These are phyloP conservation scores for Anguilla obscura DNA, from an alignment of 2,797 vertebrate genomes.

Conservation along the genomic window DNA sequence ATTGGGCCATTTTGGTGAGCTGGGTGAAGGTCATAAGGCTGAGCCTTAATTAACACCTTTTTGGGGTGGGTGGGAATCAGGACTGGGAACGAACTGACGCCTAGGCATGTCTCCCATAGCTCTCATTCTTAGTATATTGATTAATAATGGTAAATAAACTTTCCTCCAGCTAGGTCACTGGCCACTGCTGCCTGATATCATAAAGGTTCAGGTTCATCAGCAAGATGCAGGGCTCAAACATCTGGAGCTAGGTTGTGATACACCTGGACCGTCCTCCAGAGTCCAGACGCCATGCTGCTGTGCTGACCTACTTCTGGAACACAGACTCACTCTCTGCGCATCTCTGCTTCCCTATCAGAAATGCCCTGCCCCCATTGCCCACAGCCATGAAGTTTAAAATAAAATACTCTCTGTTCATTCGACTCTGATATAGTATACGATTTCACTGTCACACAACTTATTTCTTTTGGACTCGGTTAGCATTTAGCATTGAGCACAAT, in stretches of 20 bases:
- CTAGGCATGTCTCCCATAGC: too few species aligned
- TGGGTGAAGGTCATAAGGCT: too few species aligned
- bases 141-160: too few species aligned
- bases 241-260: not conserved
- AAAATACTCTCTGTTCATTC: not conserved
- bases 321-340: not conserved
- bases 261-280: not conserved
- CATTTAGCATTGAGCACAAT: not conserved
- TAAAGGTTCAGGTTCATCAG: not conserved
- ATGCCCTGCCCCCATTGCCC: not conserved
- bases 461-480: not conserved
- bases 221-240: not conserved
- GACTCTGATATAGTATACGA: not conserved
- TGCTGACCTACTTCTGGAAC: not conserved
- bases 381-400: not conserved
- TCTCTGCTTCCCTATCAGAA: not conserved
- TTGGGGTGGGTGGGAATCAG: too few species aligned
- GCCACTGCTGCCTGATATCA: too few species aligned
- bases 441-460: not conserved
- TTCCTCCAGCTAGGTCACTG: too few species aligned
- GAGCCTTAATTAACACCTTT: too few species aligned
- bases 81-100: too few species aligned
- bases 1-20: too few species aligned
- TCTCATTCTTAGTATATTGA: too few species aligned
- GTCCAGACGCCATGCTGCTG: not conserved